Base-by-base conservation (phyloP, 2,113 vertebrate species). In the Gobiocypris rarus region DNA sequence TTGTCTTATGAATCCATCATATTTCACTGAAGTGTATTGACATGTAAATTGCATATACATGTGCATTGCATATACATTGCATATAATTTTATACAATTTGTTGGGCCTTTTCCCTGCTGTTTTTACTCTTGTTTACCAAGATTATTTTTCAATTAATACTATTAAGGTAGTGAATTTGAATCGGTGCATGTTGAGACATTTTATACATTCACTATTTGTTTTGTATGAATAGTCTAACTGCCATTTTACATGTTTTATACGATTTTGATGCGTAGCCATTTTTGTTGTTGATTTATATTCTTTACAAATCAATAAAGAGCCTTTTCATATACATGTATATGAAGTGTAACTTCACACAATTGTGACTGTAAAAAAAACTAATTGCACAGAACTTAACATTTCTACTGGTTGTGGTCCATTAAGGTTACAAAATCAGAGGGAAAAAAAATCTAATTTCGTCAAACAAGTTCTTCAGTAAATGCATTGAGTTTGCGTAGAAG, bases 171-270 rank as follows among this genome's bases (percentile, higher is more conserved):
- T 85, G 43, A 82, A 41, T 59, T 74, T 79, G 9, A 71, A 74
- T 54, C 71, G 54, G 9, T 83, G 75, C 81, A 77, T 77, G 82
- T 81, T 10, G 67, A 76, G 22, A 28, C 58, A 56, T 69, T 83
- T 85, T 83, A 83, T 85, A 87, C 75, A 38, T 82, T 78, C 48
- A 58, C 14, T 79, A 45, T 45, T 67, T 69, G 63, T 69, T 81
- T 81, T 79, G 77, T 79, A 79, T 45, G 41, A 48, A 6, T 81
- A 81, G 31, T 81, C 50, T 24, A 26, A 61, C 17, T 43, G 24
- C 34, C n/a, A n/a, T 65, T 80, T 80, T 26, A 31, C 63, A 34
- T 54, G 28, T 81, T 81, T 81, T 81, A 50, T 38, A 81, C 34
- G 17, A 70, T 70, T 81, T 81, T 69, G 28, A 54, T 54, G 79